A percentile compares a stretch with the other conserved stretches of the same genome.
phyloP scores from a whole-genome alignment of 92 coral and sea anemone species.

The Parazoanthus darwini region DNA sequence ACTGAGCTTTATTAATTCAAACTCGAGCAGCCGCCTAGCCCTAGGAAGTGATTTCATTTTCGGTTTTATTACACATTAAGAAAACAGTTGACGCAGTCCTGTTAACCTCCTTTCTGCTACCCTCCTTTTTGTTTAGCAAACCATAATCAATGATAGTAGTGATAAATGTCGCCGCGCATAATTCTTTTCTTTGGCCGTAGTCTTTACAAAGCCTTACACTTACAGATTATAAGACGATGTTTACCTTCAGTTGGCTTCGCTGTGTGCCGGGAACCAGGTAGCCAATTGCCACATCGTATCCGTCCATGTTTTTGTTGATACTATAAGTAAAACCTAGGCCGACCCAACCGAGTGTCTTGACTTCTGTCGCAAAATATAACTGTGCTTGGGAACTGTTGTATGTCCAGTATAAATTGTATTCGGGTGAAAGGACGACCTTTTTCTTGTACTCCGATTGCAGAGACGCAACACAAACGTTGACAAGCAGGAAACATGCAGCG shows the following conservation, averaged over 20 bases:
- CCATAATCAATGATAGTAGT: too few species aligned
- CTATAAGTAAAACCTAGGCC: conserved; percentile 25
- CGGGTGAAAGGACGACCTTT: not conserved
- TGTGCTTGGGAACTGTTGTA: conserved; percentile 20
- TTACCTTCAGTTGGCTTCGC: conserved; percentile 3
- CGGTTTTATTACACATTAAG: too few species aligned
- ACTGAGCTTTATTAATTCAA: too few species aligned
- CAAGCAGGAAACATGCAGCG: not conserved
- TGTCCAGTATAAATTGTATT: conserved; percentile 27
- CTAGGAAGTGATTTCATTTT: too few species aligned
- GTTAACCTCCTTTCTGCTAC: too few species aligned
- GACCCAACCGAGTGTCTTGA: conserved; percentile 21
- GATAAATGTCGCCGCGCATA: too few species aligned
- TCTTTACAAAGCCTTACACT: not conserved
- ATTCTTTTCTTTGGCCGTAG: too few species aligned
- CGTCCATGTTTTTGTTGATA: conserved; percentile 29
- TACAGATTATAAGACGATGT: not conserved
- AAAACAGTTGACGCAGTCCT: too few species aligned
- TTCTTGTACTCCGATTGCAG: conserved; percentile 10
- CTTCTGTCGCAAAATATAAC: conserved; percentile 27
- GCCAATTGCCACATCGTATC: conserved; percentile 32
- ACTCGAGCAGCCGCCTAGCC: too few species aligned
- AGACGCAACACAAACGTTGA: not conserved
- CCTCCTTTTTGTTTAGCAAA: too few species aligned
- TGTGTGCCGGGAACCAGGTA: not conserved